These are phyloP conservation scores for Heteropelma amictum DNA, from an alignment of 2,888 invertebrate genomes.

Conservation along the genomic window DNA sequence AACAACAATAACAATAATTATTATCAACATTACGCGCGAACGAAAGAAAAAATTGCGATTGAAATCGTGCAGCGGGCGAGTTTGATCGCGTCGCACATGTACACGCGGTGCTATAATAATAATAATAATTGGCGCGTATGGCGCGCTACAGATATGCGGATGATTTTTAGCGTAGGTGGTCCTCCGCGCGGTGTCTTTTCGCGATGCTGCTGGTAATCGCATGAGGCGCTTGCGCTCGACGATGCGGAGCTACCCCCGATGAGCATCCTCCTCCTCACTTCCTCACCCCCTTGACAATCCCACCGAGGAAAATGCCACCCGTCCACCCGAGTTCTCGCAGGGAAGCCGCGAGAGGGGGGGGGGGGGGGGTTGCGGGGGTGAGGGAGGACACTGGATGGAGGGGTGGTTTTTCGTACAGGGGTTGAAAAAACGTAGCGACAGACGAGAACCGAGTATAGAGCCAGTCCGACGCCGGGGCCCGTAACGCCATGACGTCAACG, in stretches of 20 bases:
- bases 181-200: constrained; percentile 41
- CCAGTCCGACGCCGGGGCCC: constrained; percentile 77
- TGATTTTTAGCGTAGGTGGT: not conserved
- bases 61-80: no score
- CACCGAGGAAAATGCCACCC: constrained; percentile 35
- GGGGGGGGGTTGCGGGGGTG: constrained; percentile 32
- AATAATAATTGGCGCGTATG: no score
- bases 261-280: constrained; percentile 35
- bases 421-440: constrained; percentile 46
- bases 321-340: constrained; percentile 4
- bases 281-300: no score
- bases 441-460: constrained; percentile 58
- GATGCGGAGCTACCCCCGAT: constrained; percentile 42
- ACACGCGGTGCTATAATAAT: no score
- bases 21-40: no score
- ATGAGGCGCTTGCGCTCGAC: constrained; percentile 51
- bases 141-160: not conserved
- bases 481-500: constrained; percentile 75
- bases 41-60: no score
- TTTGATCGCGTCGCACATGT: no score
- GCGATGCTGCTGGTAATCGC: constrained; percentile 39
- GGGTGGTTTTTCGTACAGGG: constrained; percentile 11
- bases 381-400: constrained; percentile 23
- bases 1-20: no score
- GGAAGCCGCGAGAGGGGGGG: constrained; percentile 18